Conservation (phyloP, 2,797 vertebrate genomes). For the Onychomys leucogaster region DNA sequence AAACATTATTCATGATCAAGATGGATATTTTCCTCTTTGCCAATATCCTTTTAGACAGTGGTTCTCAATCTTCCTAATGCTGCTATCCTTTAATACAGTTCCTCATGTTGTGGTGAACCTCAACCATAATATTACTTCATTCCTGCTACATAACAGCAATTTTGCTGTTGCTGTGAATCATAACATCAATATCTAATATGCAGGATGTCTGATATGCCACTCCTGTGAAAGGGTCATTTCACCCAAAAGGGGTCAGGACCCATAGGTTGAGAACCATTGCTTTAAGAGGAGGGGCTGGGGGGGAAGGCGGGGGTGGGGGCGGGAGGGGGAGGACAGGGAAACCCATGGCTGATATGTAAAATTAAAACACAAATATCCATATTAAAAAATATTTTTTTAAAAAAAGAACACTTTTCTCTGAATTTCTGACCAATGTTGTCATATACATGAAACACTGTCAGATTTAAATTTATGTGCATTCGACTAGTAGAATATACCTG, state of each 20-base stretch:
- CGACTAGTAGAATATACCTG: constrained; percentile 28
- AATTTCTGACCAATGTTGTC: constrained; percentile 17
- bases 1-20: constrained; percentile 50
- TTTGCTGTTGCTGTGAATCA: background rate
- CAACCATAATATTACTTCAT: background rate
- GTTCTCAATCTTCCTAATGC: background rate
- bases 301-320: no score
- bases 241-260: background rate
- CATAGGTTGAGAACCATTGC: background rate
- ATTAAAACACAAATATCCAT: no score
- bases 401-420: constrained; percentile 36
- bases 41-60: constrained; percentile 1
- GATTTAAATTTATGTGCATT: constrained; percentile 39
- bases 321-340: no score
- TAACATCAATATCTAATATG: background rate
- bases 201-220: background rate
- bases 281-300: no score
- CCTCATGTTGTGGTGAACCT: background rate
- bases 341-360: no score
- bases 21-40: background rate
- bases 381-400: no score
- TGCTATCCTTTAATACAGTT: background rate
- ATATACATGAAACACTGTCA: constrained; percentile 33
- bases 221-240: background rate
- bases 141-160: background rate